Percentiles rank a stretch among this genome's conserved stretches.
Conservation (phyloP, 2,797 vertebrate species). For the Decapterus maruadsi region DNA sequence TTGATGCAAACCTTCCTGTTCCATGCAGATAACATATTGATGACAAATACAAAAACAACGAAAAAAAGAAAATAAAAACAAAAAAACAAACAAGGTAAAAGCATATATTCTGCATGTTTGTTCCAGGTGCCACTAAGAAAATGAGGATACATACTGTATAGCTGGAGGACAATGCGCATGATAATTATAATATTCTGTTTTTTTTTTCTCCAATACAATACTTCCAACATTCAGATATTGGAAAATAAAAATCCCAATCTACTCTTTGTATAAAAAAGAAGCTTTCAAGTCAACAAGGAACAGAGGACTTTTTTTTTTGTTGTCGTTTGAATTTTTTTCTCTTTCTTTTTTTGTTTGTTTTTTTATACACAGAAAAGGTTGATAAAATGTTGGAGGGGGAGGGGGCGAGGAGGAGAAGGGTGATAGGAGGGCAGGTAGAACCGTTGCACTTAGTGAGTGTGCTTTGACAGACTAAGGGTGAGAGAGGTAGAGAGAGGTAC, state of each 20-base stretch:
- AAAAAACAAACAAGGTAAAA: constrained; percentile 84
- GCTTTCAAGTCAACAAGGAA: constrained; percentile 96
- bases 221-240: constrained; percentile 95
- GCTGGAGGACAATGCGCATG: constrained; percentile 86
- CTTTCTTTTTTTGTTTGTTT: constrained; percentile 64
- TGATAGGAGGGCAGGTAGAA: constrained; percentile 72
- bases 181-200: constrained; percentile 85
- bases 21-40: constrained; percentile 94
- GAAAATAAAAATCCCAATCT: constrained; percentile 94
- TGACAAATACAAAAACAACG: constrained; percentile 91
- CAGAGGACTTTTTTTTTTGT: constrained; percentile 75
- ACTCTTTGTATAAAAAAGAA: constrained; percentile 92
- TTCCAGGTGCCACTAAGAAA: constrained; percentile 90
- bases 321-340: constrained; percentile 39
- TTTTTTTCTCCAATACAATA: constrained; percentile 90
- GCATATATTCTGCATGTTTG: constrained; percentile 91
- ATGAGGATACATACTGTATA: constrained; percentile 91
- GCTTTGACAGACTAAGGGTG: constrained; percentile 92
- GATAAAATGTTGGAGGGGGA: constrained; percentile 82
- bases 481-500: constrained; percentile 85
- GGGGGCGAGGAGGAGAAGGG: constrained; percentile 67
- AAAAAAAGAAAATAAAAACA: constrained; percentile 81
- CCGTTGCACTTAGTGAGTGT: constrained; percentile 98
- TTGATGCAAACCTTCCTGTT: constrained; percentile 90
- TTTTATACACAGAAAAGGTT: constrained; percentile 91